Evolutionary conservation across 2,113 vertebrate species (phyloP).

Genomic region (Chionomys nivalis): DNA sequence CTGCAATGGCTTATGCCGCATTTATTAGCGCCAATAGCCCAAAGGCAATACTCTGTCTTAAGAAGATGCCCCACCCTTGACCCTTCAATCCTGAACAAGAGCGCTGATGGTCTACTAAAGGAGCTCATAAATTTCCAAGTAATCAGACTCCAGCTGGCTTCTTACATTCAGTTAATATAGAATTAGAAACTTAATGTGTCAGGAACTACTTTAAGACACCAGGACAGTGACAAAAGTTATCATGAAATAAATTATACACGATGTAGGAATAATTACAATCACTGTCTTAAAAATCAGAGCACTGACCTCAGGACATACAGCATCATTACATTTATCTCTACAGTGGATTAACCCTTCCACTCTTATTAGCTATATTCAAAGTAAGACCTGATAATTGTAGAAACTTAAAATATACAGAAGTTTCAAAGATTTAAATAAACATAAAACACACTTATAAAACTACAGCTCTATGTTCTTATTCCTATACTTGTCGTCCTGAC

Average conservation of each 20-base stretch:
- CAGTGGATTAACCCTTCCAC: not conserved
- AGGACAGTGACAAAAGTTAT: slow-evolving; percentile 4
- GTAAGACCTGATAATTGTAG: not conserved
- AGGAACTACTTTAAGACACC: not conserved
- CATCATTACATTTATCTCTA: not conserved
- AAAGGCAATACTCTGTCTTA: not conserved
- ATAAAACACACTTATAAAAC: slow-evolving; percentile 48
- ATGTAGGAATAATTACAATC: slow-evolving; percentile 18
- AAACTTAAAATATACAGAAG: slow-evolving; percentile 44
- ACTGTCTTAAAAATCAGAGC: slow-evolving; percentile 13
- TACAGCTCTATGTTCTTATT: not conserved
- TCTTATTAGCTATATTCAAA: slow-evolving; percentile 40
- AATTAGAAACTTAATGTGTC: not conserved
- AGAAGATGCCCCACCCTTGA: not conserved
- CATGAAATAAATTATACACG: not conserved
- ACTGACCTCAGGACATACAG: not conserved
- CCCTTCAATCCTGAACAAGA: not conserved
- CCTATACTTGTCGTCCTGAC: not conserved
- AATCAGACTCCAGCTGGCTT: slow-evolving; percentile 1
- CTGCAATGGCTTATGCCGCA: not conserved
- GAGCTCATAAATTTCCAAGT: not conserved
- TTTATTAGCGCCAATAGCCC: not conserved
- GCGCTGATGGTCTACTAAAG: not conserved
- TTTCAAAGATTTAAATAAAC: slow-evolving; percentile 38
- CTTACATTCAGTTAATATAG: not conserved